These are phyloP conservation scores for Hormaphis cornu DNA, from an alignment of 1,140 invertebrate species.

Conservation along the genomic window DNA sequence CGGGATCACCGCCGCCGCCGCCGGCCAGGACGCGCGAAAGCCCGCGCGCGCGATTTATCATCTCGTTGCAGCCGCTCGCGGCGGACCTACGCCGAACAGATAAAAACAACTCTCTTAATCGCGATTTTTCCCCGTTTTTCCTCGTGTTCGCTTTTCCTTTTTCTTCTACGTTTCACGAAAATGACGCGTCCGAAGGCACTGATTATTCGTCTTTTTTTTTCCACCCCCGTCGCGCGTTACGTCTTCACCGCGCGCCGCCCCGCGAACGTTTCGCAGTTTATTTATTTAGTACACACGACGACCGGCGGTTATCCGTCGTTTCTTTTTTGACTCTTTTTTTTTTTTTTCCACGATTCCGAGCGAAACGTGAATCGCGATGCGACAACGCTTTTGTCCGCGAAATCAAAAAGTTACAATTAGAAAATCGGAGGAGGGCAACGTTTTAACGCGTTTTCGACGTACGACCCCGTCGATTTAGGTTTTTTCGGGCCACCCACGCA, in stretches of 20 bases:
- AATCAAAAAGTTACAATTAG: too few relatives aligned
- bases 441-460: too few relatives aligned
- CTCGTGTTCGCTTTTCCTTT: not conserved
- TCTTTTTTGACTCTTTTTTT: too few relatives aligned
- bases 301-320: too few relatives aligned
- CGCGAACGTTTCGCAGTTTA: conserved; percentile 14
- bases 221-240: not conserved
- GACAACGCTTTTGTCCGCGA: too few relatives aligned
- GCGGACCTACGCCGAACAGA: conserved; percentile 21
- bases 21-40: conserved; percentile 19
- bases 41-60: conserved; percentile 25
- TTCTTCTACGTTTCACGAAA: conserved; percentile 3
- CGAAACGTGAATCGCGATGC: too few relatives aligned
- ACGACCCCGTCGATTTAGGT: too few relatives aligned
- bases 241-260: too few relatives aligned
- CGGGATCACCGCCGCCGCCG: not conserved
- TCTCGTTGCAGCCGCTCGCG: conserved; percentile 9
- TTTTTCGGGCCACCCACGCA: too few relatives aligned
- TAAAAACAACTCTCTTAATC: conserved; percentile 32
- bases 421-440: too few relatives aligned
- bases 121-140: conserved; percentile 25
- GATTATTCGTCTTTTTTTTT: conserved; percentile 18
- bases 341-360: too few relatives aligned
- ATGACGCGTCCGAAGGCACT: conserved; percentile 9
- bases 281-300: too few relatives aligned